Base-by-base conservation (phyloP, 2,888 invertebrate species). In the Anticlea derivata region DNA sequence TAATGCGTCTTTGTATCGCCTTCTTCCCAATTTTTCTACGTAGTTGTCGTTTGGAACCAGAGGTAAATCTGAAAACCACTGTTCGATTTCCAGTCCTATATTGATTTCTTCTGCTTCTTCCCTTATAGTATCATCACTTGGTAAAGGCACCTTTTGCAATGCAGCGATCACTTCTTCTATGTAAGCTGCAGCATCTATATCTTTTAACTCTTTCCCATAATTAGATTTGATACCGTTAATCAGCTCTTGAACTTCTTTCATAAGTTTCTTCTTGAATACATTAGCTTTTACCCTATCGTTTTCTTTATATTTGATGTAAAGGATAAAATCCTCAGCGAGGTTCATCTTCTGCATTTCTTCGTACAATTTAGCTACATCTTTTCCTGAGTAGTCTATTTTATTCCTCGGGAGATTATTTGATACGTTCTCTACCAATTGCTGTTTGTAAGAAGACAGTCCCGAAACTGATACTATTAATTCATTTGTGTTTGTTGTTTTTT, bases 61-160 rank as follows among this genome's bases (percentile, higher is more conserved):
- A 1, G 83, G 80, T 26, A 86, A 58, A 40, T 80, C 78, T n/a
- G 61, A 55, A 54, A 78, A 70, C 86, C 86, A 87, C 20, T 79
- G 69, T 13, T 81, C 80, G 1, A 87, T 67, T 63, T 86, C 86
- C 0, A 70, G 46, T 3, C 69, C 71, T 10, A 86, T 46, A 10
- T 80, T 50, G 38, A 86, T 78, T 57, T 78, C 75, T 54, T 80
- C 73, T 0, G 75, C 78, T 71, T 85, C 84, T 35, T 77, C 68
- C 58, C 59, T 66, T 8, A 86, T 45, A 1, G 68, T 68, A n/a
- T 72, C 63, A 5, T 72, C 65, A 34, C 61, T 60, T 0, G 86
- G 86, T n/a, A 72, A 10, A 7, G 84, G 78, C 0, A 86, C 80
- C 54, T 72, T 75, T 11, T 72, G 63, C 12, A 87, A 58, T 7